Evolutionary conservation across 2,113 vertebrate species (phyloP), one percentile per base, ranked within the genome.

Genomic region (Lonchura striata): DNA sequence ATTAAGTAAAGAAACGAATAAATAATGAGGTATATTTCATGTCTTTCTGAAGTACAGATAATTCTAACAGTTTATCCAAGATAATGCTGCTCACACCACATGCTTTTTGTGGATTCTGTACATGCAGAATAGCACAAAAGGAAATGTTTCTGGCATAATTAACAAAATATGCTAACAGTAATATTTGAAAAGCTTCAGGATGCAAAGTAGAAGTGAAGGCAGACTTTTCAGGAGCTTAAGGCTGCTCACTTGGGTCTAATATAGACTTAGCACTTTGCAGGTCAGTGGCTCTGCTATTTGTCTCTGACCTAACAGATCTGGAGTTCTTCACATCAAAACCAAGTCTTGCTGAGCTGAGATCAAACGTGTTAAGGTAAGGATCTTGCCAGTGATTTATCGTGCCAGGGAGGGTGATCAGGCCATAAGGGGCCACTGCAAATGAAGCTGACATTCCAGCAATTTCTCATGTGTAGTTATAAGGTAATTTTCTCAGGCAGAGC

Each of bases 281-380:
- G 99, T 99, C 99, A 99, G 97, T 97, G 98, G 98, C 98, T 98
- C 98, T 98, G 98, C 97, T 98, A 97, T 98, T 99, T 97, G 97
- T 98, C 98, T 98, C 98, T 99, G 99, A 99, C 98, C 98, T 98
- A 98, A 97, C 97, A 98, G 98, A 98, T 99, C 99, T 99, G 99
- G 98, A 99, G 98, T 99, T 99, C 98, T 99, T 99, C 98, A 99
- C 99, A 99, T 99, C 99, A 99, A 99, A 99, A 99, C 98, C 98
- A 97, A 98, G 98, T 98, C 98, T 99, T 98, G 98, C 98, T 98
- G 98, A 97, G 98, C 98, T 98, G 97, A 99, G 98, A 99, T 99
- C 99, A 99, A 99, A 99, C 98, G 97, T 97, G 97, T 96, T 97
- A 98, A 98, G 98, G 98, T 99, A 98, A 98, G 98, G 98, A 98